phyloP scores from a whole-genome alignment of 2,113 vertebrate species.

The Tachycineta bicolor region DNA sequence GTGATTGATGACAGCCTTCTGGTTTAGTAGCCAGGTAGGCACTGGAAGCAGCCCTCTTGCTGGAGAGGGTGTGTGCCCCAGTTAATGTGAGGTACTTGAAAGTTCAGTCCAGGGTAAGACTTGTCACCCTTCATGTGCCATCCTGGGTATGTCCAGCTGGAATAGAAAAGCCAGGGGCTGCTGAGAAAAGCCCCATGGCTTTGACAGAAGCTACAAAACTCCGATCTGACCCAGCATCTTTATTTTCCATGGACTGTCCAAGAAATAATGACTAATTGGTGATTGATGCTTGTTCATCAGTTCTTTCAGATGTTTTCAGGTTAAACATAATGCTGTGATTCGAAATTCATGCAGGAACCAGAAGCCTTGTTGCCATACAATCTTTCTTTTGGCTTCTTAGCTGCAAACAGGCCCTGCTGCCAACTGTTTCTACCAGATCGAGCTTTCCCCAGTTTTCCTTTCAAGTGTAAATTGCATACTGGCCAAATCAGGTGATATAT shows the following conservation, averaged over 20 bases:
- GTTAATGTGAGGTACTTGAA: neutral
- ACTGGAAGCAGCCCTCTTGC: neutral
- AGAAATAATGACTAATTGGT: neutral
- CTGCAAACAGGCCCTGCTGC: constrained; percentile 52
- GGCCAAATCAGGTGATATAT: constrained; percentile 19
- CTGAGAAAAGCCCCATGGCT: neutral
- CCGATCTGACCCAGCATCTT: neutral
- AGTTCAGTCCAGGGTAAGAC: neutral
- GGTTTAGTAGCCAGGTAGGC: neutral
- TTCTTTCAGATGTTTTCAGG: constrained; percentile 32
- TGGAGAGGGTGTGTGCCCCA: neutral
- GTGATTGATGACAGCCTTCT: neutral
- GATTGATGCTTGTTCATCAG: neutral
- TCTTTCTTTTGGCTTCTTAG: constrained; percentile 46
- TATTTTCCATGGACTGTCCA: neutral
- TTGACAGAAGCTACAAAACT: neutral
- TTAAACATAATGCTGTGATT: constrained; percentile 19
- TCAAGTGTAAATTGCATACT: constrained; percentile 30
- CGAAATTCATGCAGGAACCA: constrained; percentile 25
- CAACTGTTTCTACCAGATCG: constrained; percentile 19
- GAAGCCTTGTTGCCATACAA: constrained; percentile 48
- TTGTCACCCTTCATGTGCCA: neutral
- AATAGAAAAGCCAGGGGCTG: neutral
- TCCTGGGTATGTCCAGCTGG: neutral
- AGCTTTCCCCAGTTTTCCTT: constrained; percentile 40